Conservation (phyloP, 1,140 invertebrate genomes). For the Euglossa dilemma region DNA sequence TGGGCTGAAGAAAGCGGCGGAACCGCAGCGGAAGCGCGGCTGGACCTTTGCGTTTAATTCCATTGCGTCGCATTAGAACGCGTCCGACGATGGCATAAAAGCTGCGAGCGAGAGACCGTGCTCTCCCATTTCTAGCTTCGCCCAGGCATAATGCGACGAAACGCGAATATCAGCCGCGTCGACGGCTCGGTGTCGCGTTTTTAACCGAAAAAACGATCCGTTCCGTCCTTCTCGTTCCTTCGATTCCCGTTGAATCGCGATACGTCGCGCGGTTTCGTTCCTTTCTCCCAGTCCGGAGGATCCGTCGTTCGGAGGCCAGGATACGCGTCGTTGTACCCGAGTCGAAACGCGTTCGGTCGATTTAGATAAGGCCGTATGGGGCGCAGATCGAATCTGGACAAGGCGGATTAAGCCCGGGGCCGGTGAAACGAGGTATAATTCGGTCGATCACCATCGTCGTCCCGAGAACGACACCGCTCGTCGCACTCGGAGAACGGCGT, state of each 20-base stretch:
- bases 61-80: conserved; percentile 23
- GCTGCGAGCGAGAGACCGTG: background rate
- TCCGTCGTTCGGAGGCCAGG: background rate
- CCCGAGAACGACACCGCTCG: background rate
- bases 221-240: background rate
- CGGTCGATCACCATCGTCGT: conserved; percentile 5
- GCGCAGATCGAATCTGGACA: conserved; percentile 8
- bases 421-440: conserved; percentile 18
- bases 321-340: background rate
- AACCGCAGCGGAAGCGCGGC: background rate
- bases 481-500: background rate
- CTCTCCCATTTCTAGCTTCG: conserved; percentile 18
- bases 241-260: conserved; percentile 2
- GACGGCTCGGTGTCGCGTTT: background rate
- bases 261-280: background rate
- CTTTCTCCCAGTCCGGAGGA: no score
- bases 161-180: no score
- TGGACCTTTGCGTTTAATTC: conserved; percentile 22
- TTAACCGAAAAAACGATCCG: background rate
- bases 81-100: conserved; percentile 12
- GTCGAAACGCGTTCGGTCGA: conserved; percentile 6
- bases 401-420: conserved; percentile 16
- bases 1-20: background rate
- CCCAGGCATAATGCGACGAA: background rate
- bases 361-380: conserved; percentile 9